Percentiles rank a stretch among this genome's conserved stretches.
phyloP scores from a whole-genome alignment of 2,113 vertebrate genomes.

The Hyperopisus bebe region DNA sequence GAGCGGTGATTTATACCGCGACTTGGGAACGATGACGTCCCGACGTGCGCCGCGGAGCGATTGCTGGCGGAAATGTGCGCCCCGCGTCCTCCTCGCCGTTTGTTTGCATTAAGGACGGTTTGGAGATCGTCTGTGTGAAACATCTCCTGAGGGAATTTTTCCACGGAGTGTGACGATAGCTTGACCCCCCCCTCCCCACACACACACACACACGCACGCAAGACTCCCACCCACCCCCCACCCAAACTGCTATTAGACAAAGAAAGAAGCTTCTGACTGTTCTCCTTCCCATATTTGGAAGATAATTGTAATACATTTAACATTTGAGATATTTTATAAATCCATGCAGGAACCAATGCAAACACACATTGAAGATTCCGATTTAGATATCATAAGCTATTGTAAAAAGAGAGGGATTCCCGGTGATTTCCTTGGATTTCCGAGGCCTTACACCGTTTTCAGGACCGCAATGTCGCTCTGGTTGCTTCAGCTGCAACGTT shows the following conservation, averaged over 20 bases:
- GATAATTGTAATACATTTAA: neutral
- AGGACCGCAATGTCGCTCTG: neutral
- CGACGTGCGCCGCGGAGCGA: neutral
- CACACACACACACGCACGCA: no score
- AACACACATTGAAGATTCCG: slow-evolving; percentile 24
- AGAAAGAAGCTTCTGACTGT: neutral
- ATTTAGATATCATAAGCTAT: slow-evolving; percentile 9
- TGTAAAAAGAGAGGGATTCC: neutral
- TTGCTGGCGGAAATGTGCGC: neutral
- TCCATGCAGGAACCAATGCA: slow-evolving; percentile 19
- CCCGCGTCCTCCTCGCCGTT: neutral
- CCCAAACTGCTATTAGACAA: neutral
- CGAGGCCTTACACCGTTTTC: neutral
- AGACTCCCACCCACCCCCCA: neutral
- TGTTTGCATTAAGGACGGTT: slow-evolving; percentile 34
- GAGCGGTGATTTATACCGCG: neutral
- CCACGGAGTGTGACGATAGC: neutral
- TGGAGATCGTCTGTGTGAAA: slow-evolving; percentile 34
- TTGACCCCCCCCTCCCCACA: neutral
- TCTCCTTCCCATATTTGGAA: neutral
- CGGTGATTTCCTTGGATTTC: slow-evolving; percentile 5
- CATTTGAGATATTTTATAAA: neutral
- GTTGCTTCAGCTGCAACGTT: neutral
- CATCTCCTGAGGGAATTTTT: neutral
- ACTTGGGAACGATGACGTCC: neutral